Conservation (phyloP, 1,140 invertebrate genomes). For the Drosophila pandora region DNA sequence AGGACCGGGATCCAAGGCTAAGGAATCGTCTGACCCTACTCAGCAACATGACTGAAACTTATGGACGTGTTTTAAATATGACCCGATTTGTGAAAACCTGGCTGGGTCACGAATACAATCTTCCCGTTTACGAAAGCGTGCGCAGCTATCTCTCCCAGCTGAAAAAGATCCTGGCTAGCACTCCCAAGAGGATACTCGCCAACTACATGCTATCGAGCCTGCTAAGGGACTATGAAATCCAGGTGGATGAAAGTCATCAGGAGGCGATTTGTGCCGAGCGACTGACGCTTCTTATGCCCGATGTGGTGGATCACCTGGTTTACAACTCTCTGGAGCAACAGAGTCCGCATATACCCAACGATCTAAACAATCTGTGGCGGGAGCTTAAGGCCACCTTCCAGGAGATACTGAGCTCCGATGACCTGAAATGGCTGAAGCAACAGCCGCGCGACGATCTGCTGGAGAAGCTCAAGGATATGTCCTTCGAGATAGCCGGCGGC, state of each 20-base stretch:
- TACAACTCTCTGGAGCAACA: constrained; percentile 49
- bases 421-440: constrained; percentile 53
- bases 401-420: constrained; percentile 29
- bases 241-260: constrained; percentile 23
- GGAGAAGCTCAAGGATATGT: constrained; percentile 66
- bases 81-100: constrained; percentile 64
- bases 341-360: constrained; percentile 52
- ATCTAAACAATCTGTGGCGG: constrained; percentile 51
- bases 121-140: constrained; percentile 70
- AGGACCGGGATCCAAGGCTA: constrained; percentile 42
- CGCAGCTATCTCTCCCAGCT: constrained; percentile 83
- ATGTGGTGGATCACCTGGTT: constrained; percentile 66
- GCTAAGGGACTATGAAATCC: constrained; percentile 67
- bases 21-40: constrained; percentile 55
- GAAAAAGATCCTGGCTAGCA: constrained; percentile 81
- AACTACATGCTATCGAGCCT: constrained; percentile 90
- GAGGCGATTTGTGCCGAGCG: constrained; percentile 39
- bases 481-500: constrained; percentile 52
- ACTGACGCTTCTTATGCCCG: constrained; percentile 52
- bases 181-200: constrained; percentile 84
- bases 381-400: constrained; percentile 61
- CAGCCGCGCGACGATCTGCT: constrained; percentile 44
- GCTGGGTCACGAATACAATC: constrained; percentile 58
- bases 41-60: constrained; percentile 52
- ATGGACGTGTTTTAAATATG: constrained; percentile 76